These are phyloP conservation scores for Luehdorfia chinensis DNA, from an alignment of 1,140 invertebrate genomes.

Conservation along the genomic window DNA sequence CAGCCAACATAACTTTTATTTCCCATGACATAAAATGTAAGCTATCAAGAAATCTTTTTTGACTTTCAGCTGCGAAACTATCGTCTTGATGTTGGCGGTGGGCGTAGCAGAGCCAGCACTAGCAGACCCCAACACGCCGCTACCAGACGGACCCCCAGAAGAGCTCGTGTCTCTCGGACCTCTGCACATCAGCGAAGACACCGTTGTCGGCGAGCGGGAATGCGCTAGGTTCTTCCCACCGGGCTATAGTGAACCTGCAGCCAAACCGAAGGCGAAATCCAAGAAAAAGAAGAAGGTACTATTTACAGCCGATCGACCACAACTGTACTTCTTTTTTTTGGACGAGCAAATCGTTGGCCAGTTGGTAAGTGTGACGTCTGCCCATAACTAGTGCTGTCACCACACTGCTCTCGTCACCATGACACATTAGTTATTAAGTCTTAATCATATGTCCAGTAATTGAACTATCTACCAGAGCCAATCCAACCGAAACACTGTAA, in stretches of 20 bases:
- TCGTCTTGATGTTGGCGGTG: conserved; percentile 79
- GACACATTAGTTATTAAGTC: too few species aligned
- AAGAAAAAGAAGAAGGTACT: conserved; percentile 73
- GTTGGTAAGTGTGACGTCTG: too few species aligned
- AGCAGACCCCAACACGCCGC: conserved; percentile 33
- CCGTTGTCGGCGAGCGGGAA: conserved; percentile 78
- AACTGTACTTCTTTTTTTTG: too few species aligned
- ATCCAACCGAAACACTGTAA: too few species aligned
- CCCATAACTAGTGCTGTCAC: too few species aligned
- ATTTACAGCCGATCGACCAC: too few species aligned
- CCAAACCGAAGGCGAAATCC: conserved; percentile 51
- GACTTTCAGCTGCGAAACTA: conserved; percentile 78
- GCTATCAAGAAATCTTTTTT: conserved; percentile 1
- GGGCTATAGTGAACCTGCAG: conserved; percentile 73
- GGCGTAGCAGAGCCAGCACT: conserved; percentile 68
- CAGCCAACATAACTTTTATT: too few species aligned
- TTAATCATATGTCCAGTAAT: too few species aligned
- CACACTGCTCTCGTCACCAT: too few species aligned
- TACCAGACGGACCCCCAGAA: conserved; percentile 35
- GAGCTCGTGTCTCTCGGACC: conserved; percentile 77
- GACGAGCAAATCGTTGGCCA: too few species aligned
- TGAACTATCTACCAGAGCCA: too few species aligned
- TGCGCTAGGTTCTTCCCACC: conserved; percentile 79
- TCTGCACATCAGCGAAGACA: conserved; percentile 79
- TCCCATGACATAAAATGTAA: too few species aligned